phyloP scores from a whole-genome alignment of 2,113 vertebrate genomes.

The Sylvietta virens region DNA sequence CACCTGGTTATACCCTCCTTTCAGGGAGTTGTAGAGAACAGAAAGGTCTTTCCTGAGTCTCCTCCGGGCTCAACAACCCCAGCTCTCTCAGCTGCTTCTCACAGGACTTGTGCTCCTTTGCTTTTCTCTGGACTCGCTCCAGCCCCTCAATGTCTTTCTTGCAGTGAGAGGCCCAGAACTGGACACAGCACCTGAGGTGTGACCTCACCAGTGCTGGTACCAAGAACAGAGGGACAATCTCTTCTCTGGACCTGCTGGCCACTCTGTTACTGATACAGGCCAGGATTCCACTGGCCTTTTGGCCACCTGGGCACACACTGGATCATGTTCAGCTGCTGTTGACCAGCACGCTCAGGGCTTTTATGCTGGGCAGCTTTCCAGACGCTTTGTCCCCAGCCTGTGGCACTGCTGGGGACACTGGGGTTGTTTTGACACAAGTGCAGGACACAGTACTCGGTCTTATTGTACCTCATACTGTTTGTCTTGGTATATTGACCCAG shows the following conservation, averaged over 20 bases:
- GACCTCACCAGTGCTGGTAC: neutral
- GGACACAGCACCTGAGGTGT: neutral
- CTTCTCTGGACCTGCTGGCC: neutral
- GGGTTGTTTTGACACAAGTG: neutral
- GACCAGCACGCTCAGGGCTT: neutral
- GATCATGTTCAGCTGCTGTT: neutral
- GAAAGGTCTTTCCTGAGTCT: neutral
- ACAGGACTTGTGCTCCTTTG: neutral
- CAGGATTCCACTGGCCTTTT: neutral
- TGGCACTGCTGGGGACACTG: too few species aligned
- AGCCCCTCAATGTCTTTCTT: neutral
- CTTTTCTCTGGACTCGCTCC: accelerated
- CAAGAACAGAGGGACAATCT: neutral
- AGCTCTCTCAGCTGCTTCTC: neutral
- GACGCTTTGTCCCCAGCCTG: neutral
- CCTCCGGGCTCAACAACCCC: neutral
- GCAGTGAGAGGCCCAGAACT: neutral
- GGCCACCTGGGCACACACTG: neutral
- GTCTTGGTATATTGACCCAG: accelerated
- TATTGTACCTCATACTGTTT: neutral
- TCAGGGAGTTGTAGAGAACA: neutral
- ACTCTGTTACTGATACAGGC: neutral
- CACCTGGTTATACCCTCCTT: neutral
- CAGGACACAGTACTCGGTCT: neutral
- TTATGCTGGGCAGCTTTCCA: neutral